phyloP scores from a whole-genome alignment of 23 tunicate genomes.

The Halocynthia aurantium region DNA sequence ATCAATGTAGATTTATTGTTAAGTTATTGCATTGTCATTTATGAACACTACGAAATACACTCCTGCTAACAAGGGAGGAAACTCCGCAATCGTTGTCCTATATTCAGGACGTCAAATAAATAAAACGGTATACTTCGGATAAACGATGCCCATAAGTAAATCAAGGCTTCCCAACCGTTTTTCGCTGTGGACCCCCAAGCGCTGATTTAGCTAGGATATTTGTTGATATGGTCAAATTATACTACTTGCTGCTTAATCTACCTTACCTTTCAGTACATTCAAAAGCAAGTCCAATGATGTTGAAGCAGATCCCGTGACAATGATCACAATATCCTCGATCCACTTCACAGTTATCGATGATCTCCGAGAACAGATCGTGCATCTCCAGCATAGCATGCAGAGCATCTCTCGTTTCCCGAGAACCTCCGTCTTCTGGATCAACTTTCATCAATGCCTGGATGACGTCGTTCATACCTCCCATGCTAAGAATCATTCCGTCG shows the following conservation, averaged over 20 bases:
- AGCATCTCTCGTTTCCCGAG: slow-evolving; percentile 24
- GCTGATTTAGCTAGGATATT: too few species aligned
- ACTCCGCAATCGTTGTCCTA: too few species aligned
- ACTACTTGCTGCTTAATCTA: background rate
- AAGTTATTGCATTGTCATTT: too few species aligned
- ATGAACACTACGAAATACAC: too few species aligned
- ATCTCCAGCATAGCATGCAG: slow-evolving; percentile 33
- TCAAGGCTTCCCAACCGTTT: too few species aligned
- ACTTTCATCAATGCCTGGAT: slow-evolving; percentile 42
- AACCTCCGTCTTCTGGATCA: slow-evolving; percentile 31
- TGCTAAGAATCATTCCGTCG: slow-evolving; percentile 57
- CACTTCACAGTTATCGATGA: slow-evolving; percentile 30
- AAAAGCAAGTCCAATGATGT: slow-evolving; percentile 36
- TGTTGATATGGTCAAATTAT: background rate
- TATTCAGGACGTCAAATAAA: too few species aligned
- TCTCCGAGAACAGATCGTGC: slow-evolving; percentile 36
- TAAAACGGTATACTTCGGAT: too few species aligned
- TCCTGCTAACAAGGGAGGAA: too few species aligned
- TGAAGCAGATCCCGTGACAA: slow-evolving; percentile 39
- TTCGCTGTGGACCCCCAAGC: too few species aligned
- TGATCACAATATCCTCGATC: slow-evolving; percentile 37
- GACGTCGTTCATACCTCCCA: slow-evolving; percentile 49
- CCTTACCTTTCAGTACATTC: slow-evolving; percentile 37
- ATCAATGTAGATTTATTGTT: too few species aligned
- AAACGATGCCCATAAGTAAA: too few species aligned